Conservation (phyloP, 2,113 vertebrate species). For the Ardeotis arabs region DNA sequence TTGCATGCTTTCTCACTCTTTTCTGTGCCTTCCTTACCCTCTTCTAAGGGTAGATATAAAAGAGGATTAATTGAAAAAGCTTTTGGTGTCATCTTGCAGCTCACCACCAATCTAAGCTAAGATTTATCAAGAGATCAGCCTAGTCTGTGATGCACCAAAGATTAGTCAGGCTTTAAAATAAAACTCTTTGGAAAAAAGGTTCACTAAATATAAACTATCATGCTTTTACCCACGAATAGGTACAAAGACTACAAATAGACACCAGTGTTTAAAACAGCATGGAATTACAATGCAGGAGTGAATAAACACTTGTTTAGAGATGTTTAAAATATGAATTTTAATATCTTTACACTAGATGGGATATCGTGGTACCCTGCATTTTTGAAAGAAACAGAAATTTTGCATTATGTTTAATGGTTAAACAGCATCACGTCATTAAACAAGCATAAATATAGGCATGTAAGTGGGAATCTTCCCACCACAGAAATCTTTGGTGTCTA, state of each 20-base stretch:
- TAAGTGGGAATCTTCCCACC: background rate
- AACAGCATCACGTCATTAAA: background rate
- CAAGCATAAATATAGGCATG: background rate
- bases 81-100: slow-evolving; percentile 64
- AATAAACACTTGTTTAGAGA: background rate
- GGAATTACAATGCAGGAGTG: background rate
- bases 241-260: slow-evolving; percentile 37
- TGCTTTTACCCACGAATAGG: slow-evolving; percentile 48
- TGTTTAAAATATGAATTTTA: background rate
- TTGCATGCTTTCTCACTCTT: background rate
- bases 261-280: background rate
- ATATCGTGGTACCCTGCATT: background rate
- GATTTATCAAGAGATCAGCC: slow-evolving; percentile 75
- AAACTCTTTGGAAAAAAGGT: slow-evolving; percentile 66
- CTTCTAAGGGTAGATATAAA: slow-evolving; percentile 29
- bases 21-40: background rate
- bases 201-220: slow-evolving; percentile 69
- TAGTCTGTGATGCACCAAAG: slow-evolving; percentile 61
- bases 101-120: slow-evolving; percentile 67
- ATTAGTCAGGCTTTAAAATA: slow-evolving; percentile 76
- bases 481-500: background rate
- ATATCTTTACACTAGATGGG: background rate
- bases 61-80: slow-evolving; percentile 71
- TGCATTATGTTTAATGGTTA: background rate
- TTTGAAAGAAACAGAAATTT: background rate